These are phyloP conservation scores for Microcebus murinus DNA, from an alignment of 2,113 vertebrate genomes.

Conservation along the genomic window DNA sequence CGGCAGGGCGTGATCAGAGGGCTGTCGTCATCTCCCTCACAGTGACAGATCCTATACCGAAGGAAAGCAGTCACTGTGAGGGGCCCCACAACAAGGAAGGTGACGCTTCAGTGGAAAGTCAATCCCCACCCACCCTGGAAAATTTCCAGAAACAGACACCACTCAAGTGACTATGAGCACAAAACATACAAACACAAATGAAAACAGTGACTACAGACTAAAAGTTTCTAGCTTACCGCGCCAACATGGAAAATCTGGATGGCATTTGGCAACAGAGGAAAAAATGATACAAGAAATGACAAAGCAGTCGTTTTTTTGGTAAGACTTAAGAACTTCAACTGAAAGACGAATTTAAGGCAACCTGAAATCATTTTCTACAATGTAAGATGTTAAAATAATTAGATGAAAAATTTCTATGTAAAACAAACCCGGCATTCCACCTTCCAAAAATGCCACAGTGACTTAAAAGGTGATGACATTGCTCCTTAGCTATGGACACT, in stretches of 20 bases:
- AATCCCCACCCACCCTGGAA: background rate
- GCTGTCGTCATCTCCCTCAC: constrained; percentile 97
- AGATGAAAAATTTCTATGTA: background rate
- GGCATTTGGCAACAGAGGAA: constrained; percentile 65
- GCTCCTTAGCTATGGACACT: background rate
- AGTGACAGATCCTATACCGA: constrained; percentile 95
- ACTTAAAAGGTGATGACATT: background rate
- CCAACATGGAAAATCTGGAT: constrained; percentile 52
- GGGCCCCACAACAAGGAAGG: background rate
- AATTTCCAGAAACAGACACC: background rate
- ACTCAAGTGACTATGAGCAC: background rate
- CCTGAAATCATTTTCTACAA: constrained; percentile 64
- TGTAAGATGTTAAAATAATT: constrained; percentile 55
- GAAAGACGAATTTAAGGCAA: constrained; percentile 67
- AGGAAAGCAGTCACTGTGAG: constrained; percentile 68
- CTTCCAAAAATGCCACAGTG: background rate
- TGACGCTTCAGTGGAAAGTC: background rate
- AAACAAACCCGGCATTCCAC: constrained; percentile 44
- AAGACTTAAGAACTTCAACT: constrained; percentile 64
- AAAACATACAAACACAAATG: constrained; percentile 60
- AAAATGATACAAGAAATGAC: constrained; percentile 52
- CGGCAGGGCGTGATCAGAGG: constrained; percentile 98
- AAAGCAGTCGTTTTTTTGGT: constrained; percentile 46
- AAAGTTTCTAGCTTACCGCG: constrained; percentile 60
- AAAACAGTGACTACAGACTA: constrained; percentile 49